Conservation (phyloP, 2,797 vertebrate species). For the Coilia nasus region DNA sequence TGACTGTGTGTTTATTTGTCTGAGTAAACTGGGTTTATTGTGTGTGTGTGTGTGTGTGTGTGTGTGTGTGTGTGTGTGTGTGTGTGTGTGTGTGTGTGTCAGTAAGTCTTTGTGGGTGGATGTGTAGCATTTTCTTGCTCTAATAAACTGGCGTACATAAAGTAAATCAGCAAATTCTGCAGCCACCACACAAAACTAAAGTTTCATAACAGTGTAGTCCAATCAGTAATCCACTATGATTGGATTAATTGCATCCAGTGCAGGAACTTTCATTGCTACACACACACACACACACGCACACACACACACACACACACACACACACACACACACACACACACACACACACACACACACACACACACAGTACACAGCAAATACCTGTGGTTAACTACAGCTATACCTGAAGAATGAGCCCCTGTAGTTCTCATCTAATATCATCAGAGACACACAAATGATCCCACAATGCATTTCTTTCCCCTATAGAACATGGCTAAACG, state of each 20-base stretch:
- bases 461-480: background rate
- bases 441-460: background rate
- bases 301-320: background rate
- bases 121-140: background rate
- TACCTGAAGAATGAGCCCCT: background rate
- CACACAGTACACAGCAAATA: background rate
- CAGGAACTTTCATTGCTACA: background rate
- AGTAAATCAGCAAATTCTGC: background rate
- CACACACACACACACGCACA: background rate
- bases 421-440: background rate
- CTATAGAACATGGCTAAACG: background rate
- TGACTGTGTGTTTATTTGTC: background rate
- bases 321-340: background rate
- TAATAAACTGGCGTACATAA: background rate
- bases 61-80: slow-evolving; percentile 11
- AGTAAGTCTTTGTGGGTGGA: background rate
- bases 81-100: background rate
- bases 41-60: background rate
- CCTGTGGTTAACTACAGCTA: background rate
- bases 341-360: background rate
- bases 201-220: background rate
- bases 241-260: too few relatives aligned
- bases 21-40: background rate
- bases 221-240: background rate
- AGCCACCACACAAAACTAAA: background rate